Evolutionary conservation across 2,888 invertebrate genomes (phyloP), one percentile per base, ranked within the genome.

Genomic region (Lycocerus yunnanus): DNA sequence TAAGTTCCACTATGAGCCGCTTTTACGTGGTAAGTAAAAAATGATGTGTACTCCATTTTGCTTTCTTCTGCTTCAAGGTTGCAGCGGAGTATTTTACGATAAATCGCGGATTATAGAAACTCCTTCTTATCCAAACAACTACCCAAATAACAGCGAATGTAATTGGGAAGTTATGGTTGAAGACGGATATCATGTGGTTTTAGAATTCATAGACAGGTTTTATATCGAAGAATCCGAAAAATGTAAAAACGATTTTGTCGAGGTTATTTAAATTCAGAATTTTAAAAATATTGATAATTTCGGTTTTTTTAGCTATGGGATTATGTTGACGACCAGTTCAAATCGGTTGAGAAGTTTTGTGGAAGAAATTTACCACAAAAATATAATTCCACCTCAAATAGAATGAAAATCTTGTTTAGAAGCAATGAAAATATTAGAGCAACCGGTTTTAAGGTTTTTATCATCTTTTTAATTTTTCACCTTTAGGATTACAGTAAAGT

Each of bases 71-170:
- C n/a, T 78, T 81, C 20, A 67, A 89, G 92, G 92, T 21, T 95
- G 95, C 84, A 94, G 95, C 0, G 94, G 94, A 11, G 84, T 88
- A 11, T 85, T 92, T n/a, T 89, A 89, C 74, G 85, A 85, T 16
- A 85, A 82, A 65, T 83, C 84, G 15, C 88, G 86, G 66, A 81
- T 84, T 16, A 88, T 93, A 76, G 80, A 86, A 43, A 90, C 91
- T 0, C 92, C 92, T 24, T 90, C 90, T 80, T 94, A 90, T 85
- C 92, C 92, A 0, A 87, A 83, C 66, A 80, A 83, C 59, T 97
- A 97, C 85, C 89, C 89, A n/a, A 89, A 91, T 75, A 94, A 95
- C 84, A 88, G 90, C 66, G 96, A 96, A 86, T 96, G 96, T 82
- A 86, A 89, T 6, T 97, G 96, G 96, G 92, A 92, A 80, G 90